These are phyloP conservation scores for Ellobium chinense DNA, from an alignment of 2,888 invertebrate species.

Conservation along the genomic window DNA sequence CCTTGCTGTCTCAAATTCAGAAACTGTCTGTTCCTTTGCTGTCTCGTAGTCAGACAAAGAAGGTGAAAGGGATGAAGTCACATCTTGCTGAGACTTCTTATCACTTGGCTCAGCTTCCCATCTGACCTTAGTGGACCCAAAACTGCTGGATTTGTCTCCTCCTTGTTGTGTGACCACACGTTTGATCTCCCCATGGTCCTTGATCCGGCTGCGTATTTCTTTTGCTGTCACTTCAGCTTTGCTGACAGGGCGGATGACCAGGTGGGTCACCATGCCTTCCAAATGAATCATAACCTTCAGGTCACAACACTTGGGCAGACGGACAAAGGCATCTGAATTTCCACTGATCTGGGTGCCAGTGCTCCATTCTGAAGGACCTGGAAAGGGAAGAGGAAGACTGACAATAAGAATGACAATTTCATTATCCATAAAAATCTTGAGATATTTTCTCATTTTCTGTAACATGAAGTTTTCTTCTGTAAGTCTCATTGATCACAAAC, in stretches of 20 bases:
- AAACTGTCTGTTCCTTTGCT: neutral
- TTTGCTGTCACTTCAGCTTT: conserved; percentile 89
- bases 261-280: conserved; percentile 76
- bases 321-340: conserved; percentile 75
- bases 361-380: conserved; percentile 42
- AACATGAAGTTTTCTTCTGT: no score
- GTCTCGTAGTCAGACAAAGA: neutral
- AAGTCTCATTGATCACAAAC: no score
- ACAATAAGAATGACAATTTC: no score
- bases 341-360: conserved; percentile 20
- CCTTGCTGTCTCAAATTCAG: neutral
- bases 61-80: neutral
- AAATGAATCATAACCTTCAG: conserved; percentile 79
- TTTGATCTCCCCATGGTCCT: conserved; percentile 50
- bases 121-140: neutral
- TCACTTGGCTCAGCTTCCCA: neutral
- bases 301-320: conserved; percentile 78
- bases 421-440: no score
- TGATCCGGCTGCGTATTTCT: conserved; percentile 87
- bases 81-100: neutral
- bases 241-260: conserved; percentile 81
- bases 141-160: neutral
- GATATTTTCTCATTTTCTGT: no score
- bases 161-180: neutral
- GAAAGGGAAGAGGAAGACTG: no score